Evolutionary conservation across 2,888 invertebrate genomes (phyloP).

Genomic region (Drosophila mimetica): DNA sequence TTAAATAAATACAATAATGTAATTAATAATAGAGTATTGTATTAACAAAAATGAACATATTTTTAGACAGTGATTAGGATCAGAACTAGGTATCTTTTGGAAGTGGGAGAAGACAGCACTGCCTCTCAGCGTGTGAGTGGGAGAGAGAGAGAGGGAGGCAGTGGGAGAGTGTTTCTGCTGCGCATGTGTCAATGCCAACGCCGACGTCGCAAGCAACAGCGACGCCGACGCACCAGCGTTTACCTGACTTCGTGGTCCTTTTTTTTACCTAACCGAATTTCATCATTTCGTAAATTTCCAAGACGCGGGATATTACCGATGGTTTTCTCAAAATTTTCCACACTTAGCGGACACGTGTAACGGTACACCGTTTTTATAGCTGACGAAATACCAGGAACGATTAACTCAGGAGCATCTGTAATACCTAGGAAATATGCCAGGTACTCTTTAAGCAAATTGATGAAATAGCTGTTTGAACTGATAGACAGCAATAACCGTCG

Average conservation of each 20-base stretch:
- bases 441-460: constrained; percentile 33
- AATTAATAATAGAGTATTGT: too few species aligned
- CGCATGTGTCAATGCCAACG: constrained; percentile 22
- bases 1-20: too few species aligned
- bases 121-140: not conserved
- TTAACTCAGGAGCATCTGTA: constrained; percentile 8
- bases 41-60: too few species aligned
- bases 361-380: not conserved
- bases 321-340: constrained; percentile 20
- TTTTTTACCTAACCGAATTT: constrained; percentile 52
- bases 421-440: not conserved
- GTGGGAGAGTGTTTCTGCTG: constrained; percentile 1
- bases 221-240: constrained; percentile 18
- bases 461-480: constrained; percentile 43
- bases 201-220: constrained; percentile 2
- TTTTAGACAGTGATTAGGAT: too few species aligned
- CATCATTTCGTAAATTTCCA: constrained; percentile 20
- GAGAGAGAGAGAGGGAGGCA: not conserved
- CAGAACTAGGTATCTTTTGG: not conserved
- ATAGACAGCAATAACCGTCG: constrained; percentile 24
- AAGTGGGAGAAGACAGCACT: not conserved
- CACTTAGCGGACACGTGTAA: constrained; percentile 8
- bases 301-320: constrained; percentile 1
- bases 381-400: constrained; percentile 41
- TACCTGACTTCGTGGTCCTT: constrained; percentile 45